These are phyloP conservation scores for Lagenorhynchus albirostris DNA, from an alignment of 2,113 vertebrate genomes.

Conservation along the genomic window DNA sequence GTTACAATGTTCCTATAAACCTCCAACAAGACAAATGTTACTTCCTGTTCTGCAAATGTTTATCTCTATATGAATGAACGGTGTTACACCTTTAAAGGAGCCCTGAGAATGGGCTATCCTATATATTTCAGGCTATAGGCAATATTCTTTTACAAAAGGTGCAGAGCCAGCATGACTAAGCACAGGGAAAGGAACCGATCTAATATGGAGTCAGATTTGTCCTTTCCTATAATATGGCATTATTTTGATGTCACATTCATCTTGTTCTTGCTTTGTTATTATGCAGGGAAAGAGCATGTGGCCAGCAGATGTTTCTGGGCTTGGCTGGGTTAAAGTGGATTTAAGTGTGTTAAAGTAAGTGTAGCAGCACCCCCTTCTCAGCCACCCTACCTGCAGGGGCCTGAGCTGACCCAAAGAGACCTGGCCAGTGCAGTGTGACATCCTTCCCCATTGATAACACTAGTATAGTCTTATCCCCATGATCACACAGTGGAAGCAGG, in stretches of 20 bases:
- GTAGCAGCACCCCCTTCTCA: rapidly evolving
- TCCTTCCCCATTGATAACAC: rapidly evolving
- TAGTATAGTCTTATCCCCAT: background rate
- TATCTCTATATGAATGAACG: background rate
- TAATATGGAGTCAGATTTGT: background rate
- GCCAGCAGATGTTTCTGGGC: background rate
- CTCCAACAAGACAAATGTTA: background rate
- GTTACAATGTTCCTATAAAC: background rate
- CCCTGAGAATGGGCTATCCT: background rate
- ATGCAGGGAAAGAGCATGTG: background rate
- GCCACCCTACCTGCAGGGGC: rapidly evolving
- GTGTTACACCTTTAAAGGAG: background rate
- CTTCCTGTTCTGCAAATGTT: background rate
- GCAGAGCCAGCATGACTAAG: background rate
- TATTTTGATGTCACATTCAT: background rate
- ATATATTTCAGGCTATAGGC: background rate
- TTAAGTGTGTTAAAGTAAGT: background rate
- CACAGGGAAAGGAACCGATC: background rate
- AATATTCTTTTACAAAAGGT: background rate
- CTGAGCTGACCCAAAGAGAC: background rate
- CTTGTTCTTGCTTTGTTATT: background rate
- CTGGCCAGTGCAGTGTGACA: background rate
- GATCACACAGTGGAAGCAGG: no score
- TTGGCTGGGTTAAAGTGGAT: background rate
- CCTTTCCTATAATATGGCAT: background rate